phyloP scores from a whole-genome alignment of 2,113 vertebrate species.

The Protobothrops mucrosquamatus region DNA sequence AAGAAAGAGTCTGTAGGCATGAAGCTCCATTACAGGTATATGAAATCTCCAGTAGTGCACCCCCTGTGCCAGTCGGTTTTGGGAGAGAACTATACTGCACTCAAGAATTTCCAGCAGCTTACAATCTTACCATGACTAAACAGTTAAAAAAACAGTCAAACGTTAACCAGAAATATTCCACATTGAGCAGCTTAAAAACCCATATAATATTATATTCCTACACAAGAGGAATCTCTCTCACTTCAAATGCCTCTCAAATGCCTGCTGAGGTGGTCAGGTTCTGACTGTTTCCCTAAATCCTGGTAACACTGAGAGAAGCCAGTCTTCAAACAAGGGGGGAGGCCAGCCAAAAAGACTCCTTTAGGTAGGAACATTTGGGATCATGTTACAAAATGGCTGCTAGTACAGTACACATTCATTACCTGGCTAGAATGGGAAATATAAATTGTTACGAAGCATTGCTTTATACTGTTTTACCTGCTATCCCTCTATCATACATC shows the following conservation, averaged over 20 bases:
- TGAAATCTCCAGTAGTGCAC: rapidly evolving
- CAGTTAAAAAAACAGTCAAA: neutral
- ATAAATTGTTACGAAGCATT: neutral
- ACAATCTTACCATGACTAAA: neutral
- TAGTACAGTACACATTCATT: neutral
- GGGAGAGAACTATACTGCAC: rapidly evolving
- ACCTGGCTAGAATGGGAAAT: neutral
- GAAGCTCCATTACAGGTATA: rapidly evolving
- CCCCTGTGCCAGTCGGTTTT: neutral
- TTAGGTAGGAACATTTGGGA: neutral
- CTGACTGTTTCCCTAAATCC: neutral
- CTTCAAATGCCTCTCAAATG: neutral
- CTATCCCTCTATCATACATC: neutral
- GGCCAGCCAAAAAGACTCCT: neutral
- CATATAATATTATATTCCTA: neutral
- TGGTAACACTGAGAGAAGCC: neutral
- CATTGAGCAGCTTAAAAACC: neutral
- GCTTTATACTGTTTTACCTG: neutral
- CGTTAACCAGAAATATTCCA: neutral
- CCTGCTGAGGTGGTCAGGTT: neutral
- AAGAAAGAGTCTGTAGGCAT: neutral
- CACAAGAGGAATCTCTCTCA: neutral
- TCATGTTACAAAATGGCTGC: neutral
- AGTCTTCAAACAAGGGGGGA: neutral
- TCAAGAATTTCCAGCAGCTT: neutral